phyloP scores from a whole-genome alignment of 2,113 vertebrate species.

The Eonycteris spelaea region DNA sequence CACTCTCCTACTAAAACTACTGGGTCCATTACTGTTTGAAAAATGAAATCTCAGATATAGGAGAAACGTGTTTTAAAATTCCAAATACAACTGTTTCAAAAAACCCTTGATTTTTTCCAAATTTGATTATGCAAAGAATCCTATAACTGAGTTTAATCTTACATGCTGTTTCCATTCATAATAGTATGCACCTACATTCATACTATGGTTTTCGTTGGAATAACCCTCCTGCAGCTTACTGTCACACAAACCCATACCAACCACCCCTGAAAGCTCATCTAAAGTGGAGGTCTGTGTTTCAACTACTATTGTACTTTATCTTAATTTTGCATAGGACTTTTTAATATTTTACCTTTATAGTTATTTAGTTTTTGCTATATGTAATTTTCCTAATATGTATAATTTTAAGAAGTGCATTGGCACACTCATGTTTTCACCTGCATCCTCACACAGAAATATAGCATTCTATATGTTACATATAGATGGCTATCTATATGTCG shows the following conservation, averaged over 20 bases:
- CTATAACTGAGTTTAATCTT: not conserved
- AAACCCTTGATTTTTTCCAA: not conserved
- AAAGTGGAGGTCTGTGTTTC: not conserved
- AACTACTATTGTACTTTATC: not conserved
- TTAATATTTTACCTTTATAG: not conserved
- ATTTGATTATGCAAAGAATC: not conserved
- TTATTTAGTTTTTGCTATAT: not conserved
- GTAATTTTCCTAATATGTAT: not conserved
- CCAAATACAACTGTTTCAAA: not conserved
- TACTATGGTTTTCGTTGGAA: not conserved
- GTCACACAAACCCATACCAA: no score
- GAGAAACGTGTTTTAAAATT: not conserved
- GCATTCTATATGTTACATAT: not conserved
- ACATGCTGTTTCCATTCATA: fast-evolving
- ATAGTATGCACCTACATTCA: not conserved
- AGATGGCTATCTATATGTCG: not conserved
- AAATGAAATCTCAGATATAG: not conserved
- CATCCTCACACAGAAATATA: not conserved
- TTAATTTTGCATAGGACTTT: not conserved
- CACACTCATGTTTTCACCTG: not conserved
- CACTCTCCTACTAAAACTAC: not conserved
- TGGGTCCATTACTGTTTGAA: not conserved
- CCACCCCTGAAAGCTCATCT: not conserved
- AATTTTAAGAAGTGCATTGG: not conserved
- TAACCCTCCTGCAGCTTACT: not conserved